phyloP scores from a whole-genome alignment of 2,797 vertebrate species.

The Aphelocoma californica region DNA sequence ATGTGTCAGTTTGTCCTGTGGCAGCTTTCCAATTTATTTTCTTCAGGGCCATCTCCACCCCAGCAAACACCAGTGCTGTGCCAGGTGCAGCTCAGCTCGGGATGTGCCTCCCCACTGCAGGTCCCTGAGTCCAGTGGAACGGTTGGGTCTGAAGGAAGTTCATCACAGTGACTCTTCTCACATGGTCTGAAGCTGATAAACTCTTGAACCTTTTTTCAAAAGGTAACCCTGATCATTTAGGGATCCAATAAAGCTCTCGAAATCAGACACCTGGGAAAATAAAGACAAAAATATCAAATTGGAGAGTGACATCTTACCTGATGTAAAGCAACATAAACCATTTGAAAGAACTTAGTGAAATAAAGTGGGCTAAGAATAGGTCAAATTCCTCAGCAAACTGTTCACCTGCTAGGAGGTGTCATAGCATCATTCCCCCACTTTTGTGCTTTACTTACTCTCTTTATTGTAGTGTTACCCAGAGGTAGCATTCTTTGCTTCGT shows the following conservation, averaged over 20 bases:
- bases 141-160: background rate
- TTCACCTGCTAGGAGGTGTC: background rate
- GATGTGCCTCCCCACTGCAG: background rate
- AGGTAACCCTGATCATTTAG: conserved; percentile 97
- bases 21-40: background rate
- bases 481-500: background rate
- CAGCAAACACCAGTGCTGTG: fast-evolving
- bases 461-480: background rate
- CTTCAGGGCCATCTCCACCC: background rate
- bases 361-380: background rate
- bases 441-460: background rate
- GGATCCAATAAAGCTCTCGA: conserved; percentile 90
- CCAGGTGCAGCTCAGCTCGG: background rate
- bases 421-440: background rate
- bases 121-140: fast-evolving
- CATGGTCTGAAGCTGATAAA: conserved; percentile 93
- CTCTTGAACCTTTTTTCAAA: conserved; percentile 88
- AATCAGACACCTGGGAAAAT: conserved; percentile 85
- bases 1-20: fast-evolving
- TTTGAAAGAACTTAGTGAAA: background rate
- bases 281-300: background rate
- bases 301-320: background rate
- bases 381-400: background rate
- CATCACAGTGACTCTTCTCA: conserved; percentile 49
- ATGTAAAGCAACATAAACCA: background rate